Base-by-base conservation (phyloP, 2,888 invertebrate genomes). In the Parapristionchus giblindavisi region DNA sequence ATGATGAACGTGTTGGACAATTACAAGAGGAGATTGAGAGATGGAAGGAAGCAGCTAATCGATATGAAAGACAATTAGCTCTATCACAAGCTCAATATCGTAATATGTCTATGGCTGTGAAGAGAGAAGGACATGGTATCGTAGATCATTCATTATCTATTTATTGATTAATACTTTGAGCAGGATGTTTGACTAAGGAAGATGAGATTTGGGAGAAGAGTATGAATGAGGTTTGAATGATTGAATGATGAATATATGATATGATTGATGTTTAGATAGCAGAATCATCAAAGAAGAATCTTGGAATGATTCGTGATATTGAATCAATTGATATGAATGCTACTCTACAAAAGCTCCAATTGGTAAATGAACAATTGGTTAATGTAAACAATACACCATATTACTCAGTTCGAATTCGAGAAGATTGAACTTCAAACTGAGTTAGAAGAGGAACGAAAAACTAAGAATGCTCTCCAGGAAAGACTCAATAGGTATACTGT, bases 21-120 rank as follows among this genome's bases (percentile, higher is more conserved):
- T 11, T 48, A 34, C 6, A 73, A 51, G 34, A 27, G 14, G 11
- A 32, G 3, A 2, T 61, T 32, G 60, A 60, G 24, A 34, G 27
- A 21, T 73, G 73, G 73, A 73, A 34, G 36, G 61, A 73, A 21
- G 51, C 60, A 5, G 73, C 73, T 2, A 27, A 17, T 29, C 21
- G n/a, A 29, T 73, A n/a, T 17, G 60, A 73, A 36, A 32, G 51
- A 14, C 40, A 73, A 29, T n/a, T 73, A 5, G 40, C 71, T 21
- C 38, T 58, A 17, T 54, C 71, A 3, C 36, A 36, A 21, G 34
- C n/a, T 24, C 24, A 71, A 24, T n/a, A 32, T 6, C 4, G 27
- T n/a, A 52, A 68, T 52, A 36, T 36, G 2, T 27, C 68, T 3
- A 32, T n/a, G 6, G 40, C 52, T 6, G 36, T 36, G n/a, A 51